A percentile compares a stretch with the other conserved stretches of the same genome.
phyloP scores from a whole-genome alignment of 1,140 invertebrate species.

The Acromyrmex echinatior region DNA sequence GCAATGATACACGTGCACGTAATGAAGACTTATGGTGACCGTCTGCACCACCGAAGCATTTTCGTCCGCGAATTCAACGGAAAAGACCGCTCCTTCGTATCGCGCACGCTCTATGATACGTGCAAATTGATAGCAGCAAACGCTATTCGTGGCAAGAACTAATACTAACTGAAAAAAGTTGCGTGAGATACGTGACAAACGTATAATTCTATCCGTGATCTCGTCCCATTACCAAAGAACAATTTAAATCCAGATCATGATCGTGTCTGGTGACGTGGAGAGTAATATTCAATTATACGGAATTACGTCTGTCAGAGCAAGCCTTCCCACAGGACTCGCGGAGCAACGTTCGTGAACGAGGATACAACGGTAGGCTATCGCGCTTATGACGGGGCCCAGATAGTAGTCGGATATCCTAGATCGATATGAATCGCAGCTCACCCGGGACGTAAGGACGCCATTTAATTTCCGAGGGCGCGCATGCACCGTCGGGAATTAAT shows the following conservation, averaged over 20 bases:
- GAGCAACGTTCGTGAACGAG: constrained; percentile 51
- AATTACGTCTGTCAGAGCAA: constrained; percentile 11
- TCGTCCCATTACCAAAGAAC: background rate
- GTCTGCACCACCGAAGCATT: constrained; percentile 38
- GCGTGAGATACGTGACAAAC: background rate
- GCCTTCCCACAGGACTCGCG: constrained; percentile 31
- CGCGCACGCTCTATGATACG: background rate
- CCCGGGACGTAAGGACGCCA: constrained; percentile 64
- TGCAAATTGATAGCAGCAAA: constrained; percentile 13
- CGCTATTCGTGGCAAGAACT: constrained; percentile 3
- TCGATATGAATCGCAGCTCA: constrained; percentile 69
- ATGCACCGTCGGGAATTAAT: constrained; percentile 79
- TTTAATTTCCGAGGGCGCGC: constrained; percentile 76
- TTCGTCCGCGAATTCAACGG: constrained; percentile 8
- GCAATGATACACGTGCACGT: constrained; percentile 76
- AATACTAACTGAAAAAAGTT: constrained; percentile 15
- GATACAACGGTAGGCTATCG: constrained; percentile 26
- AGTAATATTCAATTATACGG: constrained; percentile 49
- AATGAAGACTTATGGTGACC: constrained; percentile 80
- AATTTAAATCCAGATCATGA: constrained; percentile 11
- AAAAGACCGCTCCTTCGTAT: constrained; percentile 36
- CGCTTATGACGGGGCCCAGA: constrained; percentile 58
- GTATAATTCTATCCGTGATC: constrained; percentile 1
- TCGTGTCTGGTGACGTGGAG: background rate
- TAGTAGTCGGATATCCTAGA: constrained; percentile 56